phyloP scores from a whole-genome alignment of 2,797 vertebrate genomes.

The Synanceia verrucosa region DNA sequence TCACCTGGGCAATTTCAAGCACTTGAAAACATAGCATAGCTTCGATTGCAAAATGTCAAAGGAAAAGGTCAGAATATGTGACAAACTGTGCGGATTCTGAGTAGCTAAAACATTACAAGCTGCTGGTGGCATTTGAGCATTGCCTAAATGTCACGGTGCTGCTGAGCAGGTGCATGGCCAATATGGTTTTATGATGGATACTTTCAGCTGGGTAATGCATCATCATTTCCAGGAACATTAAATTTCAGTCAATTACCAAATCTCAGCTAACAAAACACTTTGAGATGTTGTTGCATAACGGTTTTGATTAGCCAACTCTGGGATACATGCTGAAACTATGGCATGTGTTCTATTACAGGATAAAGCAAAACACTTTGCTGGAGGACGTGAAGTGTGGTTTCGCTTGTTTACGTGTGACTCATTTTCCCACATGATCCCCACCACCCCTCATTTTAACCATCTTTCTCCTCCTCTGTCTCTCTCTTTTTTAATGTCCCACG shows the following conservation, averaged over 20 bases:
- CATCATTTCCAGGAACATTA: conserved; percentile 13
- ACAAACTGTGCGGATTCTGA: conserved; percentile 29
- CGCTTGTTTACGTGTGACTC: conserved; percentile 39
- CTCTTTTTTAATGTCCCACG: conserved; percentile 42
- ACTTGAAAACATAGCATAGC: conserved; percentile 12
- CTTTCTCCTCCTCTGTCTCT: conserved; percentile 26
- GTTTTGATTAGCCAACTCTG: conserved; percentile 28
- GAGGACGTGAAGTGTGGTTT: conserved; percentile 34
- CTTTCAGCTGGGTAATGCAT: conserved; percentile 6
- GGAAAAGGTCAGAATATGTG: conserved; percentile 54
- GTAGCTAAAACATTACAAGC: conserved; percentile 34
- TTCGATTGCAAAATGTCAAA: conserved; percentile 36
- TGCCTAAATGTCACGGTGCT: conserved; percentile 43
- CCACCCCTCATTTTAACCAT: conserved; percentile 25
- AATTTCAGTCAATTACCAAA: conserved; percentile 8
- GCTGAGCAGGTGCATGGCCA: conserved; percentile 35
- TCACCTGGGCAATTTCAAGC: conserved; percentile 16
- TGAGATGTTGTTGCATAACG: conserved; percentile 19
- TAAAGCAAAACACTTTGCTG: conserved; percentile 21
- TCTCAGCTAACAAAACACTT: conserved; percentile 19
- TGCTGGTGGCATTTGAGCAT: conserved; percentile 45
- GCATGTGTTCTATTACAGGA: conserved; percentile 33
- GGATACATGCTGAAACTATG: conserved; percentile 19
- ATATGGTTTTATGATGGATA: conserved; percentile 2
- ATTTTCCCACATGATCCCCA: conserved; percentile 22